These are phyloP conservation scores for Plodia interpunctella DNA, from an alignment of 1,140 invertebrate genomes.

Conservation along the genomic window DNA sequence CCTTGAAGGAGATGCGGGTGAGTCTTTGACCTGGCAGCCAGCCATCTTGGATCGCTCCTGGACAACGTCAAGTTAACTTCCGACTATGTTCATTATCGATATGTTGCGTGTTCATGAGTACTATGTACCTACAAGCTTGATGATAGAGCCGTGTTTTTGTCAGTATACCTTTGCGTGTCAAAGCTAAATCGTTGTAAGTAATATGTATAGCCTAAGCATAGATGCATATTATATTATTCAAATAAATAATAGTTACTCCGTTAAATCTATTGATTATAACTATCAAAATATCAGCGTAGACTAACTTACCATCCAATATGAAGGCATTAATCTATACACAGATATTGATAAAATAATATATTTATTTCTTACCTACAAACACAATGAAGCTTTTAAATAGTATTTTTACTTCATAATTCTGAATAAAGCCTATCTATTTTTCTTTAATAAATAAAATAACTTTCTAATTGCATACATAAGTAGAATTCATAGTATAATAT, in stretches of 20 bases:
- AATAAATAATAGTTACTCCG: neutral
- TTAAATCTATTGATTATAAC: neutral
- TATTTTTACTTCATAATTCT: too few species aligned
- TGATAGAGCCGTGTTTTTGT: neutral
- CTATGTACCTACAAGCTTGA: conserved; percentile 9
- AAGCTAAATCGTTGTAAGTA: conserved; percentile 4
- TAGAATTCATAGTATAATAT: too few species aligned
- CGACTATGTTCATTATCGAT: conserved; percentile 26
- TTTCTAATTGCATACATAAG: too few species aligned
- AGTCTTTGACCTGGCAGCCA: conserved; percentile 75
- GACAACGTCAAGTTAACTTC: conserved; percentile 59
- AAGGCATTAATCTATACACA: conserved; percentile 2
- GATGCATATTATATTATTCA: neutral
- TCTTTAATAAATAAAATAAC: too few species aligned
- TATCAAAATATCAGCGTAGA: neutral
- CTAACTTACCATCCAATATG: neutral
- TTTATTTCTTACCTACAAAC: neutral
- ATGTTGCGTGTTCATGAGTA: conserved; percentile 9
- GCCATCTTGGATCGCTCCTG: conserved; percentile 65
- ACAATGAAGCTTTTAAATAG: neutral
- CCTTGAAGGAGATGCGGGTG: conserved; percentile 72
- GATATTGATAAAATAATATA: neutral
- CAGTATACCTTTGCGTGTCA: conserved; percentile 8
- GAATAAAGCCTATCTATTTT: too few species aligned
- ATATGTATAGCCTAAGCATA: neutral